phyloP scores from a whole-genome alignment of 2,797 vertebrate species.

The Brachyalestes nurse region DNA sequence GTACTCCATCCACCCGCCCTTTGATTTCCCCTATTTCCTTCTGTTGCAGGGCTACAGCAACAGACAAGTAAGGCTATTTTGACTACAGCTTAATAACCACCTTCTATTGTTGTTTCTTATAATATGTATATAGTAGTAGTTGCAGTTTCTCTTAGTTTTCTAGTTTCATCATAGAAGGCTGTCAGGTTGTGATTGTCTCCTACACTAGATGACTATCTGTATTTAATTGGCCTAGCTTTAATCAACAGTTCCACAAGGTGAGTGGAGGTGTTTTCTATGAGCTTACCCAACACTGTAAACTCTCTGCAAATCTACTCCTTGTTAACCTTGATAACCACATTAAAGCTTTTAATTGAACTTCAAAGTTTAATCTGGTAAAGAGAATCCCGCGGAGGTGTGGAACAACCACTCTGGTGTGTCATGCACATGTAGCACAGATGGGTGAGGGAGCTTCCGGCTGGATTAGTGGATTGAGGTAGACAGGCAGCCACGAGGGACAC shows the following conservation, averaged over 20 bases:
- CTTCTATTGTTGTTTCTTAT: neutral
- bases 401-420: conserved; percentile 3
- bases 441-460: conserved; percentile 4
- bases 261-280: neutral
- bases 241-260: conserved; percentile 11
- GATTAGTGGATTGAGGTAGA: conserved; percentile 36
- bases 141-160: neutral
- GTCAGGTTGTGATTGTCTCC: neutral
- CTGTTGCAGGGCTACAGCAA: conserved; percentile 80
- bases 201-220: neutral
- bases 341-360: conserved; percentile 26
- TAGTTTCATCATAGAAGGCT: neutral
- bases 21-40: conserved; percentile 83
- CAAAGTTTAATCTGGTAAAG: conserved; percentile 21
- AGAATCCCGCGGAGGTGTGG: conserved; percentile 8
- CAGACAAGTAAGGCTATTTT: conserved; percentile 72
- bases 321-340: neutral
- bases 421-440: neutral
- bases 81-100: neutral
- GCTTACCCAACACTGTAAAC: neutral
- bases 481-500: conserved; percentile 13
- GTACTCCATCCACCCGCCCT: conserved; percentile 80
- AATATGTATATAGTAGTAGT: neutral
- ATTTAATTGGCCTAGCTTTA: neutral
- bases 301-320: neutral